phyloP scores from a whole-genome alignment of 1,140 invertebrate species.

The Drosophila subobscura region DNA sequence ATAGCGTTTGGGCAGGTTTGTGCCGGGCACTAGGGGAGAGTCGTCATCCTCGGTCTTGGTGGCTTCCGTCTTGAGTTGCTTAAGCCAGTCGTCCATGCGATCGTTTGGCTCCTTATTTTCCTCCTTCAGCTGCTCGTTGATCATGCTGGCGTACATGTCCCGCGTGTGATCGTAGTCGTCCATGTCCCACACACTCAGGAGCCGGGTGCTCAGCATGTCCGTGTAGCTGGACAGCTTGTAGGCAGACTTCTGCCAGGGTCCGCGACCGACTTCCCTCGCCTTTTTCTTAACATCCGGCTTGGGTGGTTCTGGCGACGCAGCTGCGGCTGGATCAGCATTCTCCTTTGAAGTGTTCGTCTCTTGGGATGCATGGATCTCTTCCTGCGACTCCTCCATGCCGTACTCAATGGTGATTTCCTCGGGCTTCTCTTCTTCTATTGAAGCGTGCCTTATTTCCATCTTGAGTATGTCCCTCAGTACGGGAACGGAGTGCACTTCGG shows the following conservation, averaged over 20 bases:
- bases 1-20: slow-evolving; percentile 39
- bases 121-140: slow-evolving; percentile 46
- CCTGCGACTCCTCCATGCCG: slow-evolving; percentile 31
- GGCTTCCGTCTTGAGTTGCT: slow-evolving; percentile 19
- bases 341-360: neutral
- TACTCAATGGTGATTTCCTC: slow-evolving; percentile 55
- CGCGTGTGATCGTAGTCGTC: slow-evolving; percentile 57
- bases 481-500: slow-evolving; percentile 28
- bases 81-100: slow-evolving; percentile 46
- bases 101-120: neutral
- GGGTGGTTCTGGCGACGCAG: neutral
- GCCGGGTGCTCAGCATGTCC: slow-evolving; percentile 37
- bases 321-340: neutral
- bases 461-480: slow-evolving; percentile 46
- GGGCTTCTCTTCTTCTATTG: slow-evolving; percentile 7
- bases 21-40: slow-evolving; percentile 50
- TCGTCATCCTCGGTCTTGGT: neutral
- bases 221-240: slow-evolving; percentile 36
- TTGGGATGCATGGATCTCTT: slow-evolving; percentile 8
- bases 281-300: slow-evolving; percentile 3
- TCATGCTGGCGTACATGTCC: slow-evolving; percentile 57
- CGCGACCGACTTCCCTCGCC: slow-evolving; percentile 41
- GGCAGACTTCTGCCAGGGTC: slow-evolving; percentile 65
- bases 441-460: neutral
- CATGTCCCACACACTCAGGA: slow-evolving; percentile 62